These are phyloP conservation scores for Chrysogorgia sp. DNA, from an alignment of 92 coral and sea anemone species.

Conservation along the genomic window DNA sequence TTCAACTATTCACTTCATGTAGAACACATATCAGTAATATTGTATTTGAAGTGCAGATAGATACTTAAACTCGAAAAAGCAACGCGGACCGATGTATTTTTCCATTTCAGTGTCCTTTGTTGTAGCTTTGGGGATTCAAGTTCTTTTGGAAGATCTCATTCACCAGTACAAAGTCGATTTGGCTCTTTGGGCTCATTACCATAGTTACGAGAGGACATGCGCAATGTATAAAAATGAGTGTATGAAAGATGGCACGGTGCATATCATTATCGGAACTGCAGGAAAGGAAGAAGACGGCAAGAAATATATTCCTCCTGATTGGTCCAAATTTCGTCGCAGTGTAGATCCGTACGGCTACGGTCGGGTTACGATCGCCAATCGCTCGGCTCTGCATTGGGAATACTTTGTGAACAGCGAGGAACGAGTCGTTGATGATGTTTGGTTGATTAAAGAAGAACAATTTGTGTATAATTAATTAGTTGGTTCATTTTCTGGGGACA, in stretches of 20 bases:
- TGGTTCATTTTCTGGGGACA: too few species aligned
- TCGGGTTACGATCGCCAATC: constrained; percentile 50
- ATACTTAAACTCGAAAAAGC: too few species aligned
- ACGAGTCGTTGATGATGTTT: constrained; percentile 44
- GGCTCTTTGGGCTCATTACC: constrained; percentile 70
- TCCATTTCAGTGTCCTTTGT: background rate
- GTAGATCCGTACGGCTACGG: constrained; percentile 19
- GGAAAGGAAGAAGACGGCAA: constrained; percentile 62
- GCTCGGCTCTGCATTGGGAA: constrained; percentile 55
- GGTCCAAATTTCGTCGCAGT: constrained; percentile 61
- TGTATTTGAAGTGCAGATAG: too few species aligned
- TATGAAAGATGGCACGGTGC: constrained; percentile 49
- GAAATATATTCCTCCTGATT: constrained; percentile 71
- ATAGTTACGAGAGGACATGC: constrained; percentile 69
- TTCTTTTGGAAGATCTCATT: constrained; percentile 57
- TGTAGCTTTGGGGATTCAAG: constrained; percentile 33
- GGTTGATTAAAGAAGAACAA: constrained; percentile 55
- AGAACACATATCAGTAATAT: too few species aligned
- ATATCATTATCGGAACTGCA: constrained; percentile 60
- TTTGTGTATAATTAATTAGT: too few species aligned
- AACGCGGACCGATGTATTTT: too few species aligned
- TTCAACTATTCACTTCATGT: too few species aligned
- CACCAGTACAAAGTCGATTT: constrained; percentile 59
- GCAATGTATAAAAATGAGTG: constrained; percentile 44
- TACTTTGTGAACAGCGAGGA: too few species aligned